These are phyloP conservation scores for Atrina japonica DNA, from an alignment of 2,888 invertebrate species.

Conservation along the genomic window DNA sequence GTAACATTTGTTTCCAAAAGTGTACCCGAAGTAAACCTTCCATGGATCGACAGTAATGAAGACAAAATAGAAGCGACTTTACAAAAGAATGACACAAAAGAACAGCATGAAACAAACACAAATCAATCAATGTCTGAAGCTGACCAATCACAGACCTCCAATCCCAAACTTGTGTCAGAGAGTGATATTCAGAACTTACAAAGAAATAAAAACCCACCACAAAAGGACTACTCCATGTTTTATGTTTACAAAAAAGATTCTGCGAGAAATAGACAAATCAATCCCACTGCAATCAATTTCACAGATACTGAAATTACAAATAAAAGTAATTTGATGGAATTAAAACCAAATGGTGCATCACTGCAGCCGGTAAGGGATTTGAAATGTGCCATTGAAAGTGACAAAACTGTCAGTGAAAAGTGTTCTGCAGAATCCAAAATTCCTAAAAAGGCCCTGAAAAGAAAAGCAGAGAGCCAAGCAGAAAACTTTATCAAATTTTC, in stretches of 20 bases:
- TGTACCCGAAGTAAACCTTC: constrained; percentile 15
- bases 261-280: not conserved
- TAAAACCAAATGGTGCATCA: too few species aligned
- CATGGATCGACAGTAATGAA: constrained; percentile 11
- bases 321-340: too few species aligned
- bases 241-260: constrained; percentile 26
- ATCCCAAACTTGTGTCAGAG: not conserved
- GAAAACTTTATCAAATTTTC: too few species aligned
- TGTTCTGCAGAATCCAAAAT: too few species aligned
- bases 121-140: not conserved
- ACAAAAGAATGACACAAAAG: not conserved
- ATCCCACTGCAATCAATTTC: constrained; percentile 6
- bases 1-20: constrained; percentile 4
- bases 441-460: too few species aligned
- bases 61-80: not conserved
- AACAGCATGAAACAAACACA: not conserved
- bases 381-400: too few species aligned
- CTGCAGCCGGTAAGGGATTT: too few species aligned
- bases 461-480: too few species aligned
- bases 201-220: not conserved
- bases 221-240: constrained; percentile 21
- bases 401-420: too few species aligned
- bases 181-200: too few species aligned
- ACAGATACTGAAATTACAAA: not conserved
- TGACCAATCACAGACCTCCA: not conserved